phyloP scores from a whole-genome alignment of 2,113 vertebrate genomes.

The Perca flavescens region DNA sequence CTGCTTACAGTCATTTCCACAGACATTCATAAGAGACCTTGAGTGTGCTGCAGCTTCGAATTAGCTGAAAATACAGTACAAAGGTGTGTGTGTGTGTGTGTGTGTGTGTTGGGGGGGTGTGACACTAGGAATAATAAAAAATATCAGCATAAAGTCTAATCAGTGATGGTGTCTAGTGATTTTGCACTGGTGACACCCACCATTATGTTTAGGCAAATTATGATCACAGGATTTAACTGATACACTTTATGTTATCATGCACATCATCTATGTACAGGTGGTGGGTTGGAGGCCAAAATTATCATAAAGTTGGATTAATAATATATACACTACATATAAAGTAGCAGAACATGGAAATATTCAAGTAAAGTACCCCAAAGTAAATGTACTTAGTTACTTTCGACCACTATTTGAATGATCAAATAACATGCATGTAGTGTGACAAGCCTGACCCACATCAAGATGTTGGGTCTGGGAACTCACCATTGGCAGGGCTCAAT shows the following conservation, averaged over 20 bases:
- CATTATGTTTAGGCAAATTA: not conserved
- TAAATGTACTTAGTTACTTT: not conserved
- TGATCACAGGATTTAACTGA: slow-evolving; percentile 1
- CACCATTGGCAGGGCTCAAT: no score
- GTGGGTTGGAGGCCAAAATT: not conserved
- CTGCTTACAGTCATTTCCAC: slow-evolving; percentile 54
- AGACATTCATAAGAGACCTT: slow-evolving; percentile 74
- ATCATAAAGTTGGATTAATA: not conserved
- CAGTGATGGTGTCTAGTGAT: slow-evolving; percentile 12
- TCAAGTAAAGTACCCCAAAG: not conserved
- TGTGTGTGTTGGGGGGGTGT: slow-evolving; percentile 3
- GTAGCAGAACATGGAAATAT: not conserved
- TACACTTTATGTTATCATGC: not conserved
- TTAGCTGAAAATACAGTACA: slow-evolving; percentile 61
- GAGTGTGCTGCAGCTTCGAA: slow-evolving; percentile 63
- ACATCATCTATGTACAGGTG: not conserved
- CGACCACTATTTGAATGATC: not conserved
- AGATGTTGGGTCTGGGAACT: no score
- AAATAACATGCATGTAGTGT: fast-evolving
- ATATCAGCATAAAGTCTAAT: slow-evolving; percentile 42
- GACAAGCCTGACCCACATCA: no score
- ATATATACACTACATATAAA: not conserved
- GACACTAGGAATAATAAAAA: not conserved
- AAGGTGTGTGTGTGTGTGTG: slow-evolving; percentile 15
- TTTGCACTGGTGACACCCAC: not conserved